These are phyloP conservation scores for Drosophila vallismaia DNA, from an alignment of 2,888 invertebrate genomes.

Conservation along the genomic window DNA sequence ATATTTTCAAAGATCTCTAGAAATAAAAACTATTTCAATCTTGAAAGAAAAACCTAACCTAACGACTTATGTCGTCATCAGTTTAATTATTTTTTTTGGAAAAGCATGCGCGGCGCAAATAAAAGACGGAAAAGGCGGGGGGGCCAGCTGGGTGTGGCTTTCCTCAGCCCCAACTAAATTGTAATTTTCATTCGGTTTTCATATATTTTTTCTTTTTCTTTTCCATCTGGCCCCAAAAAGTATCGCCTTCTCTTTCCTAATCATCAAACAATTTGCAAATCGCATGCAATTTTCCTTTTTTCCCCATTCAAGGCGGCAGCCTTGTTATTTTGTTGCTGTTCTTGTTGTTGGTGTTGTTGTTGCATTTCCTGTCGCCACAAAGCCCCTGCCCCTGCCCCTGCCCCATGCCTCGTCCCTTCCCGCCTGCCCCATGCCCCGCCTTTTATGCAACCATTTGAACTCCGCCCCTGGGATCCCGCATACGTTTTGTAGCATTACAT, in stretches of 20 bases:
- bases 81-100: constrained; percentile 79
- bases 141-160: constrained; percentile 11
- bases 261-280: constrained; percentile 70
- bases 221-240: constrained; percentile 16
- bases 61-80: constrained; percentile 9
- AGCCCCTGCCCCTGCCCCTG: neutral
- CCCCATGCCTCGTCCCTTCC: neutral
- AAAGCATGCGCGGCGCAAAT: constrained; percentile 59
- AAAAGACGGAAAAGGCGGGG: neutral
- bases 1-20: neutral
- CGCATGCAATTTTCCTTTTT: constrained; percentile 58
- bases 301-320: constrained; percentile 23
- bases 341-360: constrained; percentile 14
- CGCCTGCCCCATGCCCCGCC: no score
- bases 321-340: constrained; percentile 28
- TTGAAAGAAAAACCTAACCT: neutral
- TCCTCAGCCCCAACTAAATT: constrained; percentile 43
- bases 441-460: neutral
- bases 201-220: neutral
- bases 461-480: constrained; percentile 26
- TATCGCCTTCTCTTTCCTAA: constrained; percentile 77
- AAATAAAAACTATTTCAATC: neutral
- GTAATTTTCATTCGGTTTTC: constrained; percentile 39
- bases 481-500: constrained; percentile 49
- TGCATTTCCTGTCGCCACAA: constrained; percentile 59